Conservation (phyloP, 2,888 invertebrate species). For the Platycnemis pennipes region DNA sequence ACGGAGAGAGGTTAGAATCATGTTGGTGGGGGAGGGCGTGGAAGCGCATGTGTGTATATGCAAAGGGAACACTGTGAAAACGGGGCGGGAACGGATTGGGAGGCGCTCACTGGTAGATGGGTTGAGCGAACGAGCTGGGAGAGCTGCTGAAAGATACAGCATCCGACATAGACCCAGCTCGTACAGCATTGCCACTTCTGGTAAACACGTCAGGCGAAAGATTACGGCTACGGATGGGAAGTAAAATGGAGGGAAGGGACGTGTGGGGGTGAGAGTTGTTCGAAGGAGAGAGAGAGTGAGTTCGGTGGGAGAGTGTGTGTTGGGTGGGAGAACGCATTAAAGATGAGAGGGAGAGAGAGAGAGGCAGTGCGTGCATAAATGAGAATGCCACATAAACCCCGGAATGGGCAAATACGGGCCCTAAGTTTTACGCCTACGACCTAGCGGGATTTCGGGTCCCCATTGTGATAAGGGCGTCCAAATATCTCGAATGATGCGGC, state of each 20-base stretch:
- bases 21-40: neutral
- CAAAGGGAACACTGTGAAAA: neutral
- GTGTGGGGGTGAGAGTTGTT: neutral
- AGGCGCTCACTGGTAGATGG: neutral
- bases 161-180: neutral
- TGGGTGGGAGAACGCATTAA: neutral
- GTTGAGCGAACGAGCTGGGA: neutral
- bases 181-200: slow-evolving; percentile 8
- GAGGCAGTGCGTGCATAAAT: slow-evolving; percentile 19
- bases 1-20: neutral
- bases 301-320: neutral
- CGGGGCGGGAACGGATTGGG: neutral
- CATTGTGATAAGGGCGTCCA: slow-evolving; percentile 5
- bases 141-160: neutral
- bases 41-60: neutral
- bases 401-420: slow-evolving; percentile 15
- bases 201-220: slow-evolving; percentile 32
- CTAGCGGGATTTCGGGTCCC: slow-evolving; percentile 8
- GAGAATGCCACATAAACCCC: slow-evolving; percentile 34
- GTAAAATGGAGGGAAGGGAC: neutral
- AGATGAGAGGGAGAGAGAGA: slow-evolving; percentile 7
- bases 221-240: neutral
- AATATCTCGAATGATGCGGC: slow-evolving; percentile 18
- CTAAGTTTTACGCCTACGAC: slow-evolving; percentile 4
- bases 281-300: too few relatives aligned